Base-by-base conservation (phyloP, 2,888 invertebrate species). In the Nesidiocoris tenuis region DNA sequence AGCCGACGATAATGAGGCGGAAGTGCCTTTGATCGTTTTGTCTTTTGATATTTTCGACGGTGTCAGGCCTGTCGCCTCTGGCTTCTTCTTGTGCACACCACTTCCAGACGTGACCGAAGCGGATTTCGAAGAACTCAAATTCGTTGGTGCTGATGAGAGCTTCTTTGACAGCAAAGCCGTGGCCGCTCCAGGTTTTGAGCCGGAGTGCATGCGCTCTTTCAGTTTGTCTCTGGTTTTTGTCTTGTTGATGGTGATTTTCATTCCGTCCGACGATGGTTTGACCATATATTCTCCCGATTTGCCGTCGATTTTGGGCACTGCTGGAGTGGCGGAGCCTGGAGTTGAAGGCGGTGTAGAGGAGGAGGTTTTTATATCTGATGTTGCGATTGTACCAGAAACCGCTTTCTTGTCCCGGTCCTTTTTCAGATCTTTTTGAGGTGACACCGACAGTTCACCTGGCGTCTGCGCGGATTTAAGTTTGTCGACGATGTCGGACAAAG, bases 181-280 rank as follows among this genome's bases (percentile, higher is more conserved):
- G 24, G 17, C 54, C 1, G 61, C 72, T 23, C 72, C 72, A 0
- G 93, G 93, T 82, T 94, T 94, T 0, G 92, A 84, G 0, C 94
- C 94, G 0, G 94, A 93, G 82, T 93, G 92, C 57, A 17, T 19
- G 22, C 57, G 61, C n/a, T 72, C 72, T 61, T 55, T 71, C 17
- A 61, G 23, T 61, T 67, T 68, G 63, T 92, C 91, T 82, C 92
- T 91, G 21, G 89, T 88, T 81, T 91, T 87, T 0, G 95, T 94
- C 85, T 95, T 95, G 82, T 95, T 95, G 23, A 95, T 94, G 1
- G 94, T 96, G 74, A 96, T 88, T 83, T 95, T 96, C 85, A 96
- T 93, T 1, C 94, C 94, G 80, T 94, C 94, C 17, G 90, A 90
- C 82, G 94, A 93, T 18, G 92, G 91, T 82, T 95, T 95, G 0